Conservation (phyloP, 2,113 vertebrate genomes). For the Mesembrinibis cayennensis region DNA sequence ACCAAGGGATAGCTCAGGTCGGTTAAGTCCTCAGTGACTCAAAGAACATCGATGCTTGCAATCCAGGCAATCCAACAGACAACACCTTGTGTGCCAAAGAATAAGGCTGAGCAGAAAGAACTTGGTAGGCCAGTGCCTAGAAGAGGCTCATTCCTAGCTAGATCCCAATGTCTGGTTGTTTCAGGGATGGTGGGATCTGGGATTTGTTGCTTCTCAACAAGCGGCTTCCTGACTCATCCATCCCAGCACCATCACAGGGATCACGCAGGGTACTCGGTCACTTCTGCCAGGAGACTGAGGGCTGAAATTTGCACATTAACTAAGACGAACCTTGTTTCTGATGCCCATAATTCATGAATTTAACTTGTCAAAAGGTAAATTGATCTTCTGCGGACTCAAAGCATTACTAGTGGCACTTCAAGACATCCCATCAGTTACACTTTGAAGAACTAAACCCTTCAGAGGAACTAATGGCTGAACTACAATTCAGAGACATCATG, state of each 20-base stretch:
- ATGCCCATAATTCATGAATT: accelerated
- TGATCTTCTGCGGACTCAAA: not conserved
- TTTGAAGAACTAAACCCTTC: not conserved
- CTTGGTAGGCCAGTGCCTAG: too few species aligned
- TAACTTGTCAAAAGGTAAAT: not conserved
- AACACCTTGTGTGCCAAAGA: accelerated
- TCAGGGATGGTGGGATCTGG: too few species aligned
- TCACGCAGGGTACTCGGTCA: accelerated
- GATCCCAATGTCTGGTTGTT: too few species aligned
- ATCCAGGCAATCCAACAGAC: not conserved
- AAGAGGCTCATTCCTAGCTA: not conserved
- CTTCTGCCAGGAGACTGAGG: not conserved
- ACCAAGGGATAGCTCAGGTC: not conserved
- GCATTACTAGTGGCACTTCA: not conserved
- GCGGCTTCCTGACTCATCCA: not conserved
- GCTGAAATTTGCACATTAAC: not conserved
- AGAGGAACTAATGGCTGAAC: not conserved
- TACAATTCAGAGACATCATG: not conserved
- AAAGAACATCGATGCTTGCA: accelerated
- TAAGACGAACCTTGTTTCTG: accelerated
- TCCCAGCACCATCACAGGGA: not conserved
- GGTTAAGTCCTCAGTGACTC: not conserved
- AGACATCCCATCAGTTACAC: not conserved
- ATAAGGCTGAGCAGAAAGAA: not conserved
- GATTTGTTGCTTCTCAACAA: not conserved